phyloP scores from a whole-genome alignment of 2,888 invertebrate genomes.

The Adelphocoris suturalis region DNA sequence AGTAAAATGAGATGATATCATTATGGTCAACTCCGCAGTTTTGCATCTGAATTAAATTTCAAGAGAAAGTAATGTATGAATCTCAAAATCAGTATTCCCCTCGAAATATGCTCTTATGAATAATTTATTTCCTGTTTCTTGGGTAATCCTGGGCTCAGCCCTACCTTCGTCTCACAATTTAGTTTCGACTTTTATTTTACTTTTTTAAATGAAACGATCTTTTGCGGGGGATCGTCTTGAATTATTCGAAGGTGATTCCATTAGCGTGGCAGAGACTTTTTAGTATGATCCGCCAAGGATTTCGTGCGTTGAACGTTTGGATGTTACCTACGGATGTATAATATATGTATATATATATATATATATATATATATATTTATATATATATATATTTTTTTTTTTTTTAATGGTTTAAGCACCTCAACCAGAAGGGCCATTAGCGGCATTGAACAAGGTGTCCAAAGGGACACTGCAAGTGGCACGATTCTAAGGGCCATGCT shows the following conservation, averaged over 20 bases:
- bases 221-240: neutral
- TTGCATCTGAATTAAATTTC: constrained; percentile 53
- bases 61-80: constrained; percentile 52
- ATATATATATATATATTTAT: too few relatives aligned
- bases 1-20: constrained; percentile 62
- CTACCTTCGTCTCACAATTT: constrained; percentile 4
- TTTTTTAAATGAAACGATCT: neutral
- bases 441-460: too few relatives aligned
- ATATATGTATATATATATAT: too few relatives aligned
- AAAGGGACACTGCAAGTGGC: too few relatives aligned
- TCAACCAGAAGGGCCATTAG: too few relatives aligned
- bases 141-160: neutral
- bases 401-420: too few relatives aligned
- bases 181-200: neutral
- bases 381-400: too few relatives aligned
- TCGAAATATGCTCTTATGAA: constrained; percentile 64
- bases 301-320: too few relatives aligned
- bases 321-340: too few relatives aligned
- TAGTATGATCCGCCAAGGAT: neutral
- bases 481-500: too few relatives aligned
- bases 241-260: neutral
- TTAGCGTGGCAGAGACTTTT: neutral
- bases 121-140: constrained; percentile 55
- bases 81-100: constrained; percentile 57
- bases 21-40: constrained; percentile 60